Evolutionary conservation across 1,140 invertebrate species (phyloP), one percentile per base, ranked within the genome.

Genomic region (Chymomyza costata): DNA sequence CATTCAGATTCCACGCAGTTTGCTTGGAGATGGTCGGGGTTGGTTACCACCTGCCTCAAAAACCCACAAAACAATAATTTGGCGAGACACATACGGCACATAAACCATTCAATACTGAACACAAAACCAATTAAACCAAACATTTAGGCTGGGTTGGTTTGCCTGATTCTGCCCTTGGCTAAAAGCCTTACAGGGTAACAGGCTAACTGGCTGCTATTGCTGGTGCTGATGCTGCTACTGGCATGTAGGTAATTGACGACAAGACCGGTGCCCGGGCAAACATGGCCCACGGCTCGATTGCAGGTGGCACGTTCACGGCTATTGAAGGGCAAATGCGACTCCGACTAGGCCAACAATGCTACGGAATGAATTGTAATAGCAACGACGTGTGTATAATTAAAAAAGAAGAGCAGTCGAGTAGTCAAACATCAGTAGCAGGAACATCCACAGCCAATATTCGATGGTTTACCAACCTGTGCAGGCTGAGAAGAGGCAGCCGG

Each of bases 41-140:
- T 7, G 7, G 16, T 17, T 39, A 39, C 48, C 16, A 15, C 28
- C n/a, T 14, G 8, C 2, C 32, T 18, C 45, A 2, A 5, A 18
- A 16, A 21, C 17, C 13, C 30, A 21, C 39, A 35, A 38, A 61
- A 60, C 31, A 62, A 47, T 40, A 61, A 45, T 35, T 40, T 16
- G 28, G 41, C 30, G 45, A 32, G 18, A 50, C 47, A 65, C 40
- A 55, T 37, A 49, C 30, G 45, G 37, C 43, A 52, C 21, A 37
- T 46, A 64, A 78, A 65, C 48, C 71, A 80, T 78, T 78, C 67
- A 78, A 65, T 65, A 59, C 49, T 40, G 54, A 73, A 55, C 56
- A 66, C 64, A 68, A 81, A 81, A 80, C 68, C 73, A 80, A 80
- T 80, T 81, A 80, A 81, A 73, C 50, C 73, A 81, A 80, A 80